Percentiles rank a stretch among this genome's conserved stretches.
Evolutionary conservation across 2,113 vertebrate species (phyloP).

Genomic region (Plectropomus leopardus): DNA sequence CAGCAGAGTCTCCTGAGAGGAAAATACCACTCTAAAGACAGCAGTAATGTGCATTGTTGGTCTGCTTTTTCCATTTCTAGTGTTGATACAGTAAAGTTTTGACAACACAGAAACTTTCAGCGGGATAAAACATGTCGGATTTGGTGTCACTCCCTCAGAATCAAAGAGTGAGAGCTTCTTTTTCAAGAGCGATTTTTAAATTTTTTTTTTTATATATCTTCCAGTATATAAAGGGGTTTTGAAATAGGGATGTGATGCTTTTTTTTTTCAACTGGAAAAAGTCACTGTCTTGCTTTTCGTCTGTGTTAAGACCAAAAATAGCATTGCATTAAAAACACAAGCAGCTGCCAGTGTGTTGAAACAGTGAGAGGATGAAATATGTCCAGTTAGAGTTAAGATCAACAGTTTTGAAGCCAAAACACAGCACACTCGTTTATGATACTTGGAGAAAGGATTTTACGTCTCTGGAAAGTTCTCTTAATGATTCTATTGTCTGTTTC

Average conservation of each 20-base stretch:
- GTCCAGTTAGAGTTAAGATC: background rate
- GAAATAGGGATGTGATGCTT: background rate
- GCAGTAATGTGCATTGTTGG: background rate
- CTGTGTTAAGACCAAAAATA: background rate
- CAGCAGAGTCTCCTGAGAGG: constrained; percentile 12
- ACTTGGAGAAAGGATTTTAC: background rate
- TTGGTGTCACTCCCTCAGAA: background rate
- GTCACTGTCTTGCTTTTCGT: no score
- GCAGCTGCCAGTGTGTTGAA: background rate
- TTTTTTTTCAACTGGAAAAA: background rate
- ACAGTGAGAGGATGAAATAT: background rate
- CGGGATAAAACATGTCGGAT: background rate
- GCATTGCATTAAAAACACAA: background rate
- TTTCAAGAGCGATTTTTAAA: background rate
- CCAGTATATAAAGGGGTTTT: background rate
- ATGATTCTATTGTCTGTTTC: background rate
- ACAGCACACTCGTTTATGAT: background rate
- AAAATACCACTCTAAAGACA: constrained; percentile 6
- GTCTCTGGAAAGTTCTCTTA: background rate
- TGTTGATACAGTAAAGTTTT: background rate
- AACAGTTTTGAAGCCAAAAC: background rate
- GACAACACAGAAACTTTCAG: background rate
- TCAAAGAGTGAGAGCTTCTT: background rate
- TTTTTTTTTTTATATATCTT: background rate
- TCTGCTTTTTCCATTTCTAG: background rate